A percentile compares a stretch with the other conserved stretches of the same genome.
phyloP scores from a whole-genome alignment of 92 coral and sea anemone species.

The Galaxea fascicularis region DNA sequence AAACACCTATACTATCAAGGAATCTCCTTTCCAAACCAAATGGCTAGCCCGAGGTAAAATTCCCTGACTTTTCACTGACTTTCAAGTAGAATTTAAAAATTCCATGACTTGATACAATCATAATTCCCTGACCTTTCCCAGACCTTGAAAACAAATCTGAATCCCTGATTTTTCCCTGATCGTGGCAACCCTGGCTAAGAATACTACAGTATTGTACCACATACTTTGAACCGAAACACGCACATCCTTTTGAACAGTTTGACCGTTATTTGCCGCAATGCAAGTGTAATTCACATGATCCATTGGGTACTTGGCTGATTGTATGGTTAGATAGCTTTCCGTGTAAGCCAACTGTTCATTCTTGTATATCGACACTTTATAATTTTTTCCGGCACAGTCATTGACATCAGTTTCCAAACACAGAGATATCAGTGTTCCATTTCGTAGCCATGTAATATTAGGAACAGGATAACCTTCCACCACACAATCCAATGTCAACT shows the following conservation, averaged over 20 bases:
- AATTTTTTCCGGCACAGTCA: not conserved
- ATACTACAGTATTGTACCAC: not conserved
- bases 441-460: constrained; percentile 9
- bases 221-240: constrained; percentile 26
- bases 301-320: constrained; percentile 15
- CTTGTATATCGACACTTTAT: not conserved
- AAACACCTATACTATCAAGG: no score
- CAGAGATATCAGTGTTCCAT: constrained; percentile 2
- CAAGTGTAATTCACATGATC: constrained; percentile 72
- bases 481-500: not conserved
- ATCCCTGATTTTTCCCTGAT: no score
- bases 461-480: constrained; percentile 17
- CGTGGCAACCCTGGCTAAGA: no score
- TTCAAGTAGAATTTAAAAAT: no score
- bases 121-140: no score
- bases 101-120: no score
- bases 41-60: no score
- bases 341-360: not conserved
- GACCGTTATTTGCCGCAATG: constrained; percentile 55
- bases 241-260: not conserved
- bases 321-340: not conserved
- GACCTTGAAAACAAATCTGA: no score
- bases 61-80: no score
- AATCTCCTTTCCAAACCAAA: no score
- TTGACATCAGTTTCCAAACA: not conserved